These are phyloP conservation scores for Pinna nobilis DNA, from an alignment of 1,140 invertebrate species.

Conservation along the genomic window DNA sequence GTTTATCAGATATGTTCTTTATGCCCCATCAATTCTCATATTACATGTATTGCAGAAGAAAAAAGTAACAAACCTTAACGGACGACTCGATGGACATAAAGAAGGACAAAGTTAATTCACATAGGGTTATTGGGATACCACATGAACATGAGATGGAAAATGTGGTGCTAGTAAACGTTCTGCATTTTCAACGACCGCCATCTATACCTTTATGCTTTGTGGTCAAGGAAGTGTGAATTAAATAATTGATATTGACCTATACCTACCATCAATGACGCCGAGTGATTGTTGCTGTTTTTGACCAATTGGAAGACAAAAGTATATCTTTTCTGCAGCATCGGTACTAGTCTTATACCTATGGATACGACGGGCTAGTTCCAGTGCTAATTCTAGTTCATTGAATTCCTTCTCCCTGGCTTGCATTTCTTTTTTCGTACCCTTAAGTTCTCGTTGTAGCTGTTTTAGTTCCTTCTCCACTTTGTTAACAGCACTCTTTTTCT, in stretches of 20 bases:
- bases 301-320: constrained; percentile 56
- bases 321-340: constrained; percentile 60
- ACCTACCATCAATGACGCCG: constrained; percentile 10
- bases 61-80: no score
- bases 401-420: constrained; percentile 42
- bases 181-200: no score
- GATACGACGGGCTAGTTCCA: constrained; percentile 54
- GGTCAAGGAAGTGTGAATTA: neutral
- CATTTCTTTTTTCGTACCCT: constrained; percentile 26
- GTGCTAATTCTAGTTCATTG: constrained; percentile 37
- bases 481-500: constrained; percentile 37
- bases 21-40: no score
- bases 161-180: no score
- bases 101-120: no score
- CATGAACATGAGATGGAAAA: no score
- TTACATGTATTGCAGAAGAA: no score
- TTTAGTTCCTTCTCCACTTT: constrained; percentile 42
- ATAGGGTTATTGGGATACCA: no score
- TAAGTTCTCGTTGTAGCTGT: constrained; percentile 41
- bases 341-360: constrained; percentile 54
- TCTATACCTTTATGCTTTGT: neutral
- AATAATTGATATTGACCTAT: neutral
- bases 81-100: no score
- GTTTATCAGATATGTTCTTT: no score
- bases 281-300: constrained; percentile 29